These are phyloP conservation scores for Podilymbus podiceps DNA, from an alignment of 2,113 vertebrate species.

Conservation along the genomic window DNA sequence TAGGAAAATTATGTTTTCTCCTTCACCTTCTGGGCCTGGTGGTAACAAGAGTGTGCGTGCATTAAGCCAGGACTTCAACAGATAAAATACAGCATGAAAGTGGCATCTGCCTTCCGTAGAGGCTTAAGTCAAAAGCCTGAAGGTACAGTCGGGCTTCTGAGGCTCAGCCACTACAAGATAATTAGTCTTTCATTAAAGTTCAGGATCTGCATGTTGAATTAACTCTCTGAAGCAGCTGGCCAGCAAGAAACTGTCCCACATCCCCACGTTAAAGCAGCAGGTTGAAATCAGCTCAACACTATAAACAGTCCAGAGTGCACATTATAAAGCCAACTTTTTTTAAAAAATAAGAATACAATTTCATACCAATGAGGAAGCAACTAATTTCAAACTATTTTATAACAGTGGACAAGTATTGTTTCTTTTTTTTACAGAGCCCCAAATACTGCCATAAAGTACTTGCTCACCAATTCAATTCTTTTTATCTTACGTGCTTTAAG, in stretches of 20 bases:
- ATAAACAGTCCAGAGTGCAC: background rate
- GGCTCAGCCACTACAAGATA: background rate
- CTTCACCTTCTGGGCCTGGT: background rate
- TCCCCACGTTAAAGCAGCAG: background rate
- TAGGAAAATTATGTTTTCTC: background rate
- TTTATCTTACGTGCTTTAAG: background rate
- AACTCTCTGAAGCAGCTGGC: background rate
- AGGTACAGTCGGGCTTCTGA: background rate
- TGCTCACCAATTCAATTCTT: background rate
- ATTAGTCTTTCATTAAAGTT: background rate
- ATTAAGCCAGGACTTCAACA: background rate
- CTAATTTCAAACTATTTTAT: background rate
- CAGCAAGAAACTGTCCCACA: background rate
- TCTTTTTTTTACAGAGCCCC: background rate
- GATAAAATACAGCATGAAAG: background rate
- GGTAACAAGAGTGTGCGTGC: too few species aligned
- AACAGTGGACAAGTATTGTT: background rate
- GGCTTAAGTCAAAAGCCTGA: background rate
- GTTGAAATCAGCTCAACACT: background rate
- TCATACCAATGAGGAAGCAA: background rate
- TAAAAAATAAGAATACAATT: background rate
- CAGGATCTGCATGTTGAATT: background rate
- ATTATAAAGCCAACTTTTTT: background rate
- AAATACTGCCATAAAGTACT: background rate
- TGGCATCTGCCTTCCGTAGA: background rate